Conservation (phyloP, 2,797 vertebrate genomes). For the Gila robusta region DNA sequence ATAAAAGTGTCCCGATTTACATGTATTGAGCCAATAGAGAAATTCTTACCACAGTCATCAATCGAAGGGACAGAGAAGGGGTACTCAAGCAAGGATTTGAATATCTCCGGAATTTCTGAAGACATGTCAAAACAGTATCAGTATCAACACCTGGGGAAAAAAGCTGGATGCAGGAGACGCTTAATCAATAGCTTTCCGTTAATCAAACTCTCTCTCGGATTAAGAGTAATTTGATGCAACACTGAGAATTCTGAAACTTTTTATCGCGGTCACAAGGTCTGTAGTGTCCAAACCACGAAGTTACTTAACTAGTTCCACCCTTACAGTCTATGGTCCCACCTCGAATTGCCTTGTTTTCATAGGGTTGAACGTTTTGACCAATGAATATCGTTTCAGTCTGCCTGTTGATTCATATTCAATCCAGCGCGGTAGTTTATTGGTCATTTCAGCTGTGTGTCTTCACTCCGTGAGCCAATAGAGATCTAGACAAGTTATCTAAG, state of each 20-base stretch:
- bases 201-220: not conserved
- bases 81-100: conserved; percentile 88
- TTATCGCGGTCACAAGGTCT: conserved; percentile 2
- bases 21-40: not conserved
- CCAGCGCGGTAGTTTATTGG: conserved; percentile 60
- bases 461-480: conserved; percentile 56
- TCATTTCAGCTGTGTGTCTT: not conserved
- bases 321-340: conserved; percentile 23
- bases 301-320: conserved; percentile 67
- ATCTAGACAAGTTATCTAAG: conserved; percentile 63
- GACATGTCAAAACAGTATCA: conserved; percentile 66
- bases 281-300: not conserved
- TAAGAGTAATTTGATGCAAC: not conserved
- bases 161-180: no score
- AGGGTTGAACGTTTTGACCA: conserved; percentile 53
- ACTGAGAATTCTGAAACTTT: conserved; percentile 14
- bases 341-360: accelerated
- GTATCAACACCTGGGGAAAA: not conserved
- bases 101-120: conserved; percentile 89
- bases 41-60: conserved; percentile 83
- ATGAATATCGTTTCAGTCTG: conserved; percentile 43
- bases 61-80: conserved; percentile 83
- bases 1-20: not conserved
- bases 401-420: not conserved
- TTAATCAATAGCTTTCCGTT: not conserved